Evolutionary conservation across 2,888 invertebrate species (phyloP).

Genomic region (Odontomyia ornata): DNA sequence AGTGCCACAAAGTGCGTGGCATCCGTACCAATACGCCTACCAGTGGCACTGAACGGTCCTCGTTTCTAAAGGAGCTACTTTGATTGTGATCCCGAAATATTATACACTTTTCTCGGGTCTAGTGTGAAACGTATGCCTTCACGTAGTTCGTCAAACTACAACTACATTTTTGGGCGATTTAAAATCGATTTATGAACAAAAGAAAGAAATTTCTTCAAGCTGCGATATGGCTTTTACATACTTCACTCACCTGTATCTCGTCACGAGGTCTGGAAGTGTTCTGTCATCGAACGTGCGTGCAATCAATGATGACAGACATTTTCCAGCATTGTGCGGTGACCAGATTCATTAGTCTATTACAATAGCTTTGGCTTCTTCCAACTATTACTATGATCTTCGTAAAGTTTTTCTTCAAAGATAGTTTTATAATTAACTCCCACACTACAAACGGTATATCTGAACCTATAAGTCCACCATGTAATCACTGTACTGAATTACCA

Average conservation of each 20-base stretch:
- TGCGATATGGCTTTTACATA: conserved; percentile 35
- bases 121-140: not conserved
- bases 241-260: conserved; percentile 19
- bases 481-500: no score
- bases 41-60: conserved; percentile 3
- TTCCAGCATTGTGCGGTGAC: no score
- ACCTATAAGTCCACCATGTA: no score
- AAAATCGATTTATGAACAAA: not conserved
- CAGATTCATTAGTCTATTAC: no score
- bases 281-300: no score
- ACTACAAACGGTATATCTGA: no score
- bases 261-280: no score
- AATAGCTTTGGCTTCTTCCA: no score
- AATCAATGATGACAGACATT: no score
- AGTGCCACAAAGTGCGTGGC: not conserved
- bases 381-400: no score
- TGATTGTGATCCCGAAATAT: not conserved
- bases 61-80: conserved; percentile 22
- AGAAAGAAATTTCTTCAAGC: not conserved
- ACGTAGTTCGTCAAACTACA: not conserved
- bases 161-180: conserved; percentile 16
- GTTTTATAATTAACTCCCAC: no score
- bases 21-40: not conserved
- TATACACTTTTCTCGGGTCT: conserved; percentile 7
- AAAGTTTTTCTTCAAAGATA: no score